Conservation (phyloP, 2,113 vertebrate genomes). For the Myotis davidii region DNA sequence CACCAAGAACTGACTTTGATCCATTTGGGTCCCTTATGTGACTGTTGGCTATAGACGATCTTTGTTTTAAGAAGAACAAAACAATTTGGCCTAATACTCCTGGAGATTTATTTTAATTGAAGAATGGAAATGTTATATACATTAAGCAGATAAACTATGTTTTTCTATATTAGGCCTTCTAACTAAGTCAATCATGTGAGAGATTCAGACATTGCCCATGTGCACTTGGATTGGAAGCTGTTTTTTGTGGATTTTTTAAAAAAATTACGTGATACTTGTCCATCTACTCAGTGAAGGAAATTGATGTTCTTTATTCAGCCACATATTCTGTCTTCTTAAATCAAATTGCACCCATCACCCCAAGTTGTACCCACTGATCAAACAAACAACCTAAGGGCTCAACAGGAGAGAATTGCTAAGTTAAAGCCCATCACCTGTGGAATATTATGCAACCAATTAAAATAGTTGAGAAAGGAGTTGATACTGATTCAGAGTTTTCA, state of each 20-base stretch:
- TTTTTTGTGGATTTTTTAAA: background rate
- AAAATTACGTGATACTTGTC: constrained; percentile 39
- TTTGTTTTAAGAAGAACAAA: constrained; percentile 2
- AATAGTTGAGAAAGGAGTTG: background rate
- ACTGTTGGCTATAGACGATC: background rate
- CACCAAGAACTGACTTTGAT: background rate
- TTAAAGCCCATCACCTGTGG: background rate
- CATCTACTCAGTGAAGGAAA: constrained; percentile 69
- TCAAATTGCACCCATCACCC: background rate
- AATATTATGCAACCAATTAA: background rate
- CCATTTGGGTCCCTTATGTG: background rate
- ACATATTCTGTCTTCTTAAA: constrained; percentile 45
- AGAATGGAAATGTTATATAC: background rate
- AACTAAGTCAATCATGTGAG: constrained; percentile 67
- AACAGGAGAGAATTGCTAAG: background rate
- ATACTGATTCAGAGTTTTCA: no score
- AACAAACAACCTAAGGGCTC: background rate
- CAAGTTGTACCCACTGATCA: background rate
- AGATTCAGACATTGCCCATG: constrained; percentile 37
- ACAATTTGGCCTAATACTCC: background rate
- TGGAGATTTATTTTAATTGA: background rate
- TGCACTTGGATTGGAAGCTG: background rate
- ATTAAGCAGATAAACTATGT: background rate
- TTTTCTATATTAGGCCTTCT: constrained; percentile 51
- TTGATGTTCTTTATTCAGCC: constrained; percentile 62